A percentile compares a stretch with the other conserved stretches of the same genome.
These are phyloP conservation scores for Nothocercus julius DNA, from an alignment of 2,113 vertebrate genomes.

Conservation along the genomic window DNA sequence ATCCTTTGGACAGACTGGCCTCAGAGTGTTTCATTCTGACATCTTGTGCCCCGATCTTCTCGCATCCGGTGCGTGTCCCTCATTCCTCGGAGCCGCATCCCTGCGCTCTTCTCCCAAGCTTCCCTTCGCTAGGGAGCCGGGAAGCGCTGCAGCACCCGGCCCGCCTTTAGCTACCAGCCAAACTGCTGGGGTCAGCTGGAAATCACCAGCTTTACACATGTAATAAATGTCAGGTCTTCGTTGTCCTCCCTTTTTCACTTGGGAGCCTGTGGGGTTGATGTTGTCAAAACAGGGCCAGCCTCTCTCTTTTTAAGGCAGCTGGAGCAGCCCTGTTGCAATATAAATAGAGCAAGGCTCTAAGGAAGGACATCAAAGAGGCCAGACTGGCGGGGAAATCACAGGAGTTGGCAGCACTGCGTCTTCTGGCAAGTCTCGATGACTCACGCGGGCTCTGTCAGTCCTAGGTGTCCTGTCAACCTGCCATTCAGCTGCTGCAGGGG, in stretches of 20 bases:
- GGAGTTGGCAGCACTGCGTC: not conserved
- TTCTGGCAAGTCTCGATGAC: not conserved
- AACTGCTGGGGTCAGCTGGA: not conserved
- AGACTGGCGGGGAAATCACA: not conserved
- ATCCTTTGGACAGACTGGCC: not conserved
- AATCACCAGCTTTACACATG: not conserved
- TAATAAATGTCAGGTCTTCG: not conserved
- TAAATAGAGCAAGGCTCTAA: not conserved
- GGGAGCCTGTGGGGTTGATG: not conserved
- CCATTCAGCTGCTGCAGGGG: not conserved
- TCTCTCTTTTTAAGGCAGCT: not conserved
- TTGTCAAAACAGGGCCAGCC: not conserved
- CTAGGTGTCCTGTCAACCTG: not conserved
- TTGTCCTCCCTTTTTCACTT: not conserved
- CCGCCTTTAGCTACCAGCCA: not conserved
- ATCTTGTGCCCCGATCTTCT: not conserved
- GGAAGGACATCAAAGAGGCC: not conserved
- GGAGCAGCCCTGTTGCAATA: not conserved
- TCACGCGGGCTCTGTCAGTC: not conserved
- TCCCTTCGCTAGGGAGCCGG: not conserved
- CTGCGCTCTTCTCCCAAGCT: rapidly evolving
- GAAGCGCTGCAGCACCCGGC: not conserved
- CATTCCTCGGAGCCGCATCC: not conserved
- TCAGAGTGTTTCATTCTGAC: not conserved
- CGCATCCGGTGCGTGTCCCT: not conserved